Evolutionary conservation across 2,888 invertebrate species (phyloP), one percentile per base, ranked within the genome.

Genomic region (Pandemis corylana): DNA sequence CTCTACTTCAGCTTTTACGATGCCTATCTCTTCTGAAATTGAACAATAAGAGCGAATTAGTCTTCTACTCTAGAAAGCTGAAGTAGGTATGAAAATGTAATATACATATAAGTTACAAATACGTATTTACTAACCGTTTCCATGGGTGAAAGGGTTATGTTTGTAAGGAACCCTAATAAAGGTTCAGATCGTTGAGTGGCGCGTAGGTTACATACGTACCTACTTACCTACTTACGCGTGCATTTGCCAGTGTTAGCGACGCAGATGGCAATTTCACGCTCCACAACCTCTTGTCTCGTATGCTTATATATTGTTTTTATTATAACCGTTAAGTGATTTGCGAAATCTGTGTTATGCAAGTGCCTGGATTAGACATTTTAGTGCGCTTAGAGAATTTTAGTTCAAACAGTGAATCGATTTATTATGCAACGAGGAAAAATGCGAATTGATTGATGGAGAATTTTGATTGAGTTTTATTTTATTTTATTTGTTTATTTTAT

Each of bases 181-280:
- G 49, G 59, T 20, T 51, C 28, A 44, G 44, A 12, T 64, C 44
- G 64, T 69, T n/a, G 64, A 46, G 46, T 56, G 28, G 10, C 46
- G 65, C 44, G 15, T 49, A 53, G 68, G 68, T 73, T 46, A 62
- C 46, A 10, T 46, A 44, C 59, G 46, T 70, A 59, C 53, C 28
- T 66, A 61, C 53, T 42, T 66, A 61, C 13, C 65, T 66, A 68
- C 81, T 81, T 85, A 82, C 65, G 79, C 81, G 82, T 82, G 83
- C 82, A 85, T 83, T 85, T 86, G 85, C 84, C 84, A 85, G 83
- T 81, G 86, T 86, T 87, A 84, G 82, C 84, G 86, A 83, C 85
- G 82, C 87, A 87, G 87, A 88, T 87, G 88, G 83, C 88, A 89
- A 89, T 89, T 89, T 89, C 89, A 88, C 87, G 89, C 82, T 82